Conservation (phyloP, 2,797 vertebrate genomes). For the Enteromius anoplus region DNA sequence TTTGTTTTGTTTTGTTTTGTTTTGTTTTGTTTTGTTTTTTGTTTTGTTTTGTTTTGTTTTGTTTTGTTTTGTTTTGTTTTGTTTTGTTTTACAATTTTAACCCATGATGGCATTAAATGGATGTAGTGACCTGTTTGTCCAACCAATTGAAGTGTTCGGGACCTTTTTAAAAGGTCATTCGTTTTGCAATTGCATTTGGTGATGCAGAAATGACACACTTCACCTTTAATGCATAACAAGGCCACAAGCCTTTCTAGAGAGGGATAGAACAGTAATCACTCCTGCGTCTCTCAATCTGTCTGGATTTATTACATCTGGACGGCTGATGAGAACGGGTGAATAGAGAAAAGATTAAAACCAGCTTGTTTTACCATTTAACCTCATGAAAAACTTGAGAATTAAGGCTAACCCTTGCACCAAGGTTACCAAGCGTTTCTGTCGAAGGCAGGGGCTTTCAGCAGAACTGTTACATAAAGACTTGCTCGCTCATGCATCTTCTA, state of each 20-base stretch:
- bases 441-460: conserved; percentile 51
- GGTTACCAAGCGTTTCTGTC: conserved; percentile 53
- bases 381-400: conserved; percentile 9
- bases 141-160: neutral
- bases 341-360: conserved; percentile 21
- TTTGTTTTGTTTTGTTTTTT: no score
- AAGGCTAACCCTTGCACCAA: conserved; percentile 15
- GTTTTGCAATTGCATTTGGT: neutral
- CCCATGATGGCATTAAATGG: neutral
- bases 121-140: neutral
- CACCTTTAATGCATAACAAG: conserved; percentile 42
- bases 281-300: conserved; percentile 25
- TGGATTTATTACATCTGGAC: conserved; percentile 42
- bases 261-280: conserved; percentile 35
- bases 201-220: conserved; percentile 9
- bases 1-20: neutral
- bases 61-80: neutral
- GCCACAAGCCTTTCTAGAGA: neutral
- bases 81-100: neutral
- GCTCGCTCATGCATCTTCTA: conserved; percentile 49
- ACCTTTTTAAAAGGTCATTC: conserved; percentile 11
- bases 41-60: neutral
- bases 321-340: conserved; percentile 33
- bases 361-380: conserved; percentile 20
- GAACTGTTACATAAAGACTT: conserved; percentile 63